phyloP scores from a whole-genome alignment of 2,113 vertebrate genomes.

The Felis chaus region DNA sequence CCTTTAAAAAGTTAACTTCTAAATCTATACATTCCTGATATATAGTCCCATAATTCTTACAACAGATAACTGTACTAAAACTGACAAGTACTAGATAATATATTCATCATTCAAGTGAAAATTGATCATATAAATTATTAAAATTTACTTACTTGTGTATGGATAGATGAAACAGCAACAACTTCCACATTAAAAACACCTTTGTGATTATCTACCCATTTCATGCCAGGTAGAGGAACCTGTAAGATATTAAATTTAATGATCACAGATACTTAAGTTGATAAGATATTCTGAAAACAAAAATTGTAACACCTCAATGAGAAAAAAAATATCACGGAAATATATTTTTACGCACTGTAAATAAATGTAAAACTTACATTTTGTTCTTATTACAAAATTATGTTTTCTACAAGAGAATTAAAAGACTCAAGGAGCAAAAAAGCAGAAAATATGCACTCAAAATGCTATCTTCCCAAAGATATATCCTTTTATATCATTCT shows the following conservation, averaged over 20 bases:
- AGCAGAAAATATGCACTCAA: neutral
- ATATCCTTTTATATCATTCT: neutral
- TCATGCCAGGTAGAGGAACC: slow-evolving; percentile 99
- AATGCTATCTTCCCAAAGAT: neutral
- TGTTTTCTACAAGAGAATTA: slow-evolving; percentile 19
- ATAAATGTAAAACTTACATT: neutral
- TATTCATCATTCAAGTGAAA: neutral
- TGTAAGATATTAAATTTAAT: slow-evolving; percentile 73
- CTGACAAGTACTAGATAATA: neutral
- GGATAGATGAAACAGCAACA: slow-evolving; percentile 93
- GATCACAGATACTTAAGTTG: neutral
- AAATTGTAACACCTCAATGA: neutral
- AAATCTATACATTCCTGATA: neutral
- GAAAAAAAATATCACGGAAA: slow-evolving; percentile 1
- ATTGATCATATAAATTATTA: neutral
- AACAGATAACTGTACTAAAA: neutral
- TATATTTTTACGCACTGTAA: neutral
- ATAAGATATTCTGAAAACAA: neutral
- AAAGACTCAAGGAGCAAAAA: slow-evolving; percentile 14
- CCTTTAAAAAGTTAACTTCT: neutral
- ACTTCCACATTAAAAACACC: slow-evolving; percentile 99
- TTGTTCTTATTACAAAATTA: slow-evolving; percentile 15
- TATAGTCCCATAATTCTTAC: neutral
- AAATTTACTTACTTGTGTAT: slow-evolving; percentile 93
- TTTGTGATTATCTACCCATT: slow-evolving; percentile 99